Conservation (phyloP, 2,113 vertebrate genomes). For the Pygathrix nemaeus region DNA sequence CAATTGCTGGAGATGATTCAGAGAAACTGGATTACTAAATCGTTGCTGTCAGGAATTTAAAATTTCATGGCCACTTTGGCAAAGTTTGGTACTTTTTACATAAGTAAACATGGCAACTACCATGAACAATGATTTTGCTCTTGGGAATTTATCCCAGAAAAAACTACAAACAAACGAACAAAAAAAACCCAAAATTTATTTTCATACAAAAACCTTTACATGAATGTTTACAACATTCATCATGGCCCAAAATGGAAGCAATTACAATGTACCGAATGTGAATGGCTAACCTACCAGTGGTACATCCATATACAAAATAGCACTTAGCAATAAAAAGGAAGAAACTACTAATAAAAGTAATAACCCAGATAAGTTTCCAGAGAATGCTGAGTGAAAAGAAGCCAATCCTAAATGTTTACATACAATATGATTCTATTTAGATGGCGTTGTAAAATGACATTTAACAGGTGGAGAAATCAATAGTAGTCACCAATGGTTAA, state of each 20-base stretch:
- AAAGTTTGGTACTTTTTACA: background rate
- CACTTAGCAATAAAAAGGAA: background rate
- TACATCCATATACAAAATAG: background rate
- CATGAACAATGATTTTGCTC: background rate
- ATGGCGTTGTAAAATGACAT: background rate
- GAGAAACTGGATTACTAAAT: background rate
- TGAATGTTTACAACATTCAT: background rate
- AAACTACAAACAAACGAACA: background rate
- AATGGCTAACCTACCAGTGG: background rate
- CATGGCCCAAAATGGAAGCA: background rate
- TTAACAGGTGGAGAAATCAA: background rate
- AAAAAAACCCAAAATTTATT: no score
- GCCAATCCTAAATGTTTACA: background rate
- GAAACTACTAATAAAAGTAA: background rate
- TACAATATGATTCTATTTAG: background rate
- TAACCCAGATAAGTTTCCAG: background rate
- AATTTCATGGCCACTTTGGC: background rate
- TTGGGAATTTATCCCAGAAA: background rate
- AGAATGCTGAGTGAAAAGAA: background rate
- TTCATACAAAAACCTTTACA: background rate
- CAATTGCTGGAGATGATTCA: background rate
- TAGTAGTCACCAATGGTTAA: background rate
- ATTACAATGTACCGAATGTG: background rate
- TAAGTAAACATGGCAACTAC: background rate
- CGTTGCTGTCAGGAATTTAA: background rate